Conservation (phyloP, 1,140 invertebrate species). For the Adoxophyes honmai region DNA sequence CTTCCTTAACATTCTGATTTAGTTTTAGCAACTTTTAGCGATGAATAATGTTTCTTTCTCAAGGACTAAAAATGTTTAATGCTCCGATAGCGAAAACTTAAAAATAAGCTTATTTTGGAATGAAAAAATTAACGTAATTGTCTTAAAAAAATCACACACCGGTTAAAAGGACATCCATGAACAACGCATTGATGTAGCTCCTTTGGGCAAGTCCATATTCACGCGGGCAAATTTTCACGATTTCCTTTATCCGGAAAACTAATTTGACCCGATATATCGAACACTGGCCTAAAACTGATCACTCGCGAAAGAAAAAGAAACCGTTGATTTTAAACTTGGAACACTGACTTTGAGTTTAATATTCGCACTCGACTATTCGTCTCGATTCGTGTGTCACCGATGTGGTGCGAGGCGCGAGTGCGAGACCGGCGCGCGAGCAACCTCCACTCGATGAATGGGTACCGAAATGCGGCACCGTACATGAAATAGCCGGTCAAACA, state of each 20-base stretch:
- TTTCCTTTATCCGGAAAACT: constrained; percentile 29
- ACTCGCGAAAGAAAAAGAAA: constrained; percentile 30
- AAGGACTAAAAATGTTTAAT: too few relatives aligned
- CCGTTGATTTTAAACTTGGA: background rate
- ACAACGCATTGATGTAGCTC: constrained; percentile 72
- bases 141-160: constrained; percentile 51
- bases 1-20: too few relatives aligned
- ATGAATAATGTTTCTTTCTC: too few relatives aligned
- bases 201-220: constrained; percentile 71
- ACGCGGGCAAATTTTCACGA: constrained; percentile 50
- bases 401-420: constrained; percentile 40
- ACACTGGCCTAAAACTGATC: constrained; percentile 39
- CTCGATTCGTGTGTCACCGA: constrained; percentile 47
- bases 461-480: constrained; percentile 66
- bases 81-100: too few relatives aligned
- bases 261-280: constrained; percentile 30
- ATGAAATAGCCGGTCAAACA: constrained; percentile 71
- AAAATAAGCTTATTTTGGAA: too few relatives aligned
- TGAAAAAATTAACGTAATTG: too few relatives aligned
- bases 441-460: constrained; percentile 68
- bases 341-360: constrained; percentile 15
- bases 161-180: constrained; percentile 76
- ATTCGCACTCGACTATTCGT: constrained; percentile 29
- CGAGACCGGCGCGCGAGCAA: constrained; percentile 65
- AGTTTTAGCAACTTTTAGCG: too few relatives aligned